A percentile compares a stretch with the other conserved stretches of the same genome.
phyloP scores from a whole-genome alignment of 2,113 vertebrate species.

The Pseudorhombus dupliciocellatus region DNA sequence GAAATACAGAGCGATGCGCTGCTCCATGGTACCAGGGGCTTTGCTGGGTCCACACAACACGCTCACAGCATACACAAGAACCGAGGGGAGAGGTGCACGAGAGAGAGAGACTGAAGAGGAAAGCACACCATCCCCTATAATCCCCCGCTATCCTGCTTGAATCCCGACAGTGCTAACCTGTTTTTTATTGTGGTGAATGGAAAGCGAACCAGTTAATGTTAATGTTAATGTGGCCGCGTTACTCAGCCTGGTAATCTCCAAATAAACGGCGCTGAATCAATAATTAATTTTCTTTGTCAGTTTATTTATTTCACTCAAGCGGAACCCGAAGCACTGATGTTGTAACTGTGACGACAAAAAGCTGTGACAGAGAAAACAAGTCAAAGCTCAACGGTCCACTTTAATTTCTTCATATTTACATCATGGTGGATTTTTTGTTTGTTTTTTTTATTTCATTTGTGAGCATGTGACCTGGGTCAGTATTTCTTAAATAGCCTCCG shows the following conservation, averaged over 20 bases:
- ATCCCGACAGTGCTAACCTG: conserved; percentile 49
- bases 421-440: not conserved
- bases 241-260: conserved; percentile 21
- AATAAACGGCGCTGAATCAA: conserved; percentile 22
- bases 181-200: conserved; percentile 56
- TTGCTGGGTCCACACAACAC: conserved; percentile 48
- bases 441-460: conserved; percentile 36
- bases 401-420: too few species aligned
- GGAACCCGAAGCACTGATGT: not conserved
- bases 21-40: conserved; percentile 37
- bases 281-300: conserved; percentile 20
- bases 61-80: conserved; percentile 39
- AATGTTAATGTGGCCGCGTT: conserved; percentile 26
- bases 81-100: not conserved
- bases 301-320: not conserved
- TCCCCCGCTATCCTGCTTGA: conserved; percentile 57
- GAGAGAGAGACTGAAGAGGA: conserved; percentile 25
- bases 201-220: conserved; percentile 44
- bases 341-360: not conserved
- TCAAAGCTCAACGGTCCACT: too few species aligned
- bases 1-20: conserved; percentile 50
- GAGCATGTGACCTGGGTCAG: conserved; percentile 31
- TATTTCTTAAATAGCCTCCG: conserved; percentile 9
- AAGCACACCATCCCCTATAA: conserved; percentile 47
- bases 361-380: too few species aligned